Evolutionary conservation across 2,888 invertebrate species (phyloP), one percentile per base, ranked within the genome.

Genomic region (Diachrysia chrysitis): DNA sequence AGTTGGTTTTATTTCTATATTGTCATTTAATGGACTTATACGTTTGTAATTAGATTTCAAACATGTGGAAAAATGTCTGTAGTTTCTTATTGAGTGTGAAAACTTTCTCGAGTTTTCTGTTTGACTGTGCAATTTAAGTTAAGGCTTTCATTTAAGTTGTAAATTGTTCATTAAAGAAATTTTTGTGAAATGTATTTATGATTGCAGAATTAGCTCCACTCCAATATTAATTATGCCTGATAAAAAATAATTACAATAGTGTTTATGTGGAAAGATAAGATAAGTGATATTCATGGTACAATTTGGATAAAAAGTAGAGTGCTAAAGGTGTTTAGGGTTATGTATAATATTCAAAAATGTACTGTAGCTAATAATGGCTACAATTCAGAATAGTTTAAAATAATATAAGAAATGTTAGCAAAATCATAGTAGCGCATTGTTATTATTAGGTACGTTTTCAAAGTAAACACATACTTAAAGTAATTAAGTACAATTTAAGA

Each of bases 1-100:
- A 72, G 58, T 77, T 77, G 56, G 42, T 77, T 77, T 66, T 32
- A 25, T 17, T 51, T 66, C 0, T 9, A 58, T 63, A 58, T 65
- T 51, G 59, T 66, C 46, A 9, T 51, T n/a, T 58, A 54, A 62
- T 58, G 21, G n/a, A 12, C 3, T 62, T 23, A 17, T 5, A 53
- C 0, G 9, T 25, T 14, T 37, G 32, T 58, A 51, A 66, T 69
- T 59, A 63, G 21, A 60, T 63, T 51, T 7, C 19, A 0, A 46
- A 48, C n/a, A 9, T 42, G 25, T 32, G 23, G 17, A n/a, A 17
- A 57, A 37, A 23, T 25, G 5, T 6, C 1, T 4, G 32, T 16
- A 51, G 10, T 19, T 32, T 32, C 32, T 32, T 10, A 32, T 10
- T 32, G 32, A 32, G 32, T 32, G 32, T 32, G 32, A 51, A 35